Evolutionary conservation across 2,797 vertebrate genomes (phyloP).

Genomic region (Danionella dracula): DNA sequence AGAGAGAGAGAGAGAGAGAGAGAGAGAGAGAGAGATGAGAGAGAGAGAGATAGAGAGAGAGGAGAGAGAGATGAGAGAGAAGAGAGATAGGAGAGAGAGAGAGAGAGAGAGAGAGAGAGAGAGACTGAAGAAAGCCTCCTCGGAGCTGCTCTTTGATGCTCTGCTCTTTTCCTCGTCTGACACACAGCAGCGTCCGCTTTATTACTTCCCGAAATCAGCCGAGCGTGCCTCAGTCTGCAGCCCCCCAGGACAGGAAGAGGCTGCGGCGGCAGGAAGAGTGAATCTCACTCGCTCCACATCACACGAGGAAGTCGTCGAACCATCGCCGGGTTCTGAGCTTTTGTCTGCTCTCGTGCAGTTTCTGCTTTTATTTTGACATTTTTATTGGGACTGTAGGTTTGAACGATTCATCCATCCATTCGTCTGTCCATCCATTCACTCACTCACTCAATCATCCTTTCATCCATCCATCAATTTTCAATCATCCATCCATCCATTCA

Average conservation of each 20-base stretch:
- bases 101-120: neutral
- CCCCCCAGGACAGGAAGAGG: conserved; percentile 28
- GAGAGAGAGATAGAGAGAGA: no score
- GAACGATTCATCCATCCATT: no score
- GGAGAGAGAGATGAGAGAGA: conserved; percentile 6
- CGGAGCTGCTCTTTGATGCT: conserved; percentile 12
- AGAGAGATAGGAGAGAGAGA: conserved; percentile 16
- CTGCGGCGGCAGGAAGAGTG: conserved; percentile 21
- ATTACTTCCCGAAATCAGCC: conserved; percentile 16
- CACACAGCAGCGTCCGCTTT: conserved; percentile 23
- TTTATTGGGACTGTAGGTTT: no score
- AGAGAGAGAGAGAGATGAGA: no score
- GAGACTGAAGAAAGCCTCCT: conserved; percentile 13
- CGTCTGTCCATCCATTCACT: no score
- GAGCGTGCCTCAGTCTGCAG: conserved; percentile 10
- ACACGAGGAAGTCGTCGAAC: neutral
- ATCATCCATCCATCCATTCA: no score
- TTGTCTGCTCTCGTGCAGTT: conserved; percentile 1
- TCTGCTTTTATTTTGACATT: no score
- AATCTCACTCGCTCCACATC: conserved; percentile 17
- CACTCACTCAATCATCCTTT: no score
- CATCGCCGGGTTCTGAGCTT: no score
- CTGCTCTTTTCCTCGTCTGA: conserved; percentile 1
- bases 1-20: no score
- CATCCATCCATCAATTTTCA: no score